These are phyloP conservation scores for Apantesis nais DNA, from an alignment of 2,888 invertebrate genomes.

Conservation along the genomic window DNA sequence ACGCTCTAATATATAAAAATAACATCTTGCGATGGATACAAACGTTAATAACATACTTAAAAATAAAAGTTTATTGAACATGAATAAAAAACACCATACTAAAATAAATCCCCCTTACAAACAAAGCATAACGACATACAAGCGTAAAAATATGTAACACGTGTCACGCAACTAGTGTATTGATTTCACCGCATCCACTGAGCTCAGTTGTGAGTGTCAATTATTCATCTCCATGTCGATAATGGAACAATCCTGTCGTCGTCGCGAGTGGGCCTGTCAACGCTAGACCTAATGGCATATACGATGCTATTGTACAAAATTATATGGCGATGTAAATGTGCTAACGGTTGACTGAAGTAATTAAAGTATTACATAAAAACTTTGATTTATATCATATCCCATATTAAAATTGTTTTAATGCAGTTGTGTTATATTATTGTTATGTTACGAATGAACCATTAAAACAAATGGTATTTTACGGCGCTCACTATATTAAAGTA, in stretches of 20 bases:
- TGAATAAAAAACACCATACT: not conserved
- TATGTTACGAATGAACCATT: not conserved
- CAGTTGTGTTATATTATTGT: not conserved
- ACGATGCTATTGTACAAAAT: conserved; percentile 62
- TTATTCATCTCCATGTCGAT: conserved; percentile 78
- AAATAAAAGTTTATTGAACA: not conserved
- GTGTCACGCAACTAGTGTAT: conserved; percentile 34
- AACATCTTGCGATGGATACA: not conserved
- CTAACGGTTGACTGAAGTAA: conserved; percentile 30
- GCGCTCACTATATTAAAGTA: too few species aligned
- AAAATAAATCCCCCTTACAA: conserved; percentile 16
- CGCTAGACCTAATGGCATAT: conserved; percentile 74
- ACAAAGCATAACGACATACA: conserved; percentile 18
- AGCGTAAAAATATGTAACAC: conserved; percentile 35
- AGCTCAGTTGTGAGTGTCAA: conserved; percentile 70
- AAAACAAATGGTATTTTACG: too few species aligned
- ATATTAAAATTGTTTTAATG: not conserved
- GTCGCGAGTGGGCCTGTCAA: conserved; percentile 76
- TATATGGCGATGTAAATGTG: conserved; percentile 54
- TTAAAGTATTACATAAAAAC: conserved; percentile 22
- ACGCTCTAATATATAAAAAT: too few species aligned
- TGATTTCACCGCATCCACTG: conserved; percentile 62
- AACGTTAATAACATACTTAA: not conserved
- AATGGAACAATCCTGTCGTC: conserved; percentile 84
- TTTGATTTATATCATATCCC: conserved; percentile 11